These are phyloP conservation scores for Oreocharis arfaki DNA, from an alignment of 2,113 vertebrate genomes.

Conservation along the genomic window DNA sequence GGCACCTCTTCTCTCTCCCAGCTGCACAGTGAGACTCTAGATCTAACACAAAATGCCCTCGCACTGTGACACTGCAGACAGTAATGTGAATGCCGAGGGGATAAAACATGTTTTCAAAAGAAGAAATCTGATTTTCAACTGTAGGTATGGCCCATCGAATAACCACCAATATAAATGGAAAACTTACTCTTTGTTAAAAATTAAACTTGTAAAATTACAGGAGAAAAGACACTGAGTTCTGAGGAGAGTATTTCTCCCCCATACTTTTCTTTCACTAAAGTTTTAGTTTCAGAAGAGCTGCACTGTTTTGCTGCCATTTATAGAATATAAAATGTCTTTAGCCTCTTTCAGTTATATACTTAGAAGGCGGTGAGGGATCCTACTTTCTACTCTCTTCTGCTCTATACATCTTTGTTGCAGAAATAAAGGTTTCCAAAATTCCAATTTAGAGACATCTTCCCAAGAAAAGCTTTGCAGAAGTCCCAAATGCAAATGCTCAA, in stretches of 20 bases:
- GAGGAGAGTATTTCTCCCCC: not conserved
- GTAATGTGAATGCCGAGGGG: not conserved
- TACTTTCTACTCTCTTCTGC: not conserved
- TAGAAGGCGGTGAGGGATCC: not conserved
- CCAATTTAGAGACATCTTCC: not conserved
- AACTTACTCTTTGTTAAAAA: not conserved
- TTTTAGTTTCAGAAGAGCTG: not conserved
- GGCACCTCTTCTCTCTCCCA: not conserved
- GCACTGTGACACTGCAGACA: not conserved
- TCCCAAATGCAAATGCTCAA: not conserved
- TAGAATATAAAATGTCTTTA: not conserved
- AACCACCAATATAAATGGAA: not conserved
- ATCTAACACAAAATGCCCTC: not conserved
- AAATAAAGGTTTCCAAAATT: not conserved
- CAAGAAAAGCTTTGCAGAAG: not conserved
- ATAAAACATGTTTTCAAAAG: not conserved
- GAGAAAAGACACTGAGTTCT: not conserved
- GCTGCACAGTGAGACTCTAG: not conserved
- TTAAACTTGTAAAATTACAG: not conserved
- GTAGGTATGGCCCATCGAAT: not conserved
- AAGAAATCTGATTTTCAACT: not conserved
- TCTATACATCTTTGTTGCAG: not conserved
- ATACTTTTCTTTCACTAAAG: not conserved
- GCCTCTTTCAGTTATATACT: not conserved
- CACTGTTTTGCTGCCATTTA: not conserved